phyloP scores from a whole-genome alignment of 2,888 invertebrate genomes.

The Acronicta leporina region DNA sequence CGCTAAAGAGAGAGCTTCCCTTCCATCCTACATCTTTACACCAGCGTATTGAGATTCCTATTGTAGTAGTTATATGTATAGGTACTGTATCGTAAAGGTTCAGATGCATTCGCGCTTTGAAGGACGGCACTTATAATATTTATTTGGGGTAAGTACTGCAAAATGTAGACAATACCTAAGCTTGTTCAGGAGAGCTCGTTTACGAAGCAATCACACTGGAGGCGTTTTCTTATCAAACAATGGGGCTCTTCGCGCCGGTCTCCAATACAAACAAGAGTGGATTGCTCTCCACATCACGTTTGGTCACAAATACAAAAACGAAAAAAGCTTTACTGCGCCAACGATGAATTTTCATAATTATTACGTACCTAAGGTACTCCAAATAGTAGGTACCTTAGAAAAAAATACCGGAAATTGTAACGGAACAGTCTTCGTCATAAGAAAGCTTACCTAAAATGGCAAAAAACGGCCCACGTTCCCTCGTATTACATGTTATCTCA shows the following conservation, averaged over 20 bases:
- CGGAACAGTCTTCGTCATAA: not conserved
- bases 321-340: constrained; percentile 4
- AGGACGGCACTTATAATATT: constrained; percentile 37
- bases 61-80: constrained; percentile 12
- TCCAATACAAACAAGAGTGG: constrained; percentile 56
- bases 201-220: constrained; percentile 57
- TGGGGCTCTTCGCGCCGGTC: constrained; percentile 50
- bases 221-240: constrained; percentile 70
- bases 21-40: constrained; percentile 26
- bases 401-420: not conserved
- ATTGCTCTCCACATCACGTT: constrained; percentile 63
- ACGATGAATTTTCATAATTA: too few species aligned
- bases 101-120: constrained; percentile 13
- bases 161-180: constrained; percentile 45
- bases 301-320: constrained; percentile 54
- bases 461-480: constrained; percentile 3
- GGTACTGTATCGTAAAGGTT: constrained; percentile 20
- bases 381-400: not conserved
- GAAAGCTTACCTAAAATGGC: not conserved
- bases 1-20: constrained; percentile 23
- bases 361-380: too few species aligned
- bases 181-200: constrained; percentile 45
- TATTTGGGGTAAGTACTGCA: constrained; percentile 3
- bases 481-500: not conserved
- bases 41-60: constrained; percentile 22